phyloP scores from a whole-genome alignment of 2,888 invertebrate genomes.

The Acrocyrtus sp. region DNA sequence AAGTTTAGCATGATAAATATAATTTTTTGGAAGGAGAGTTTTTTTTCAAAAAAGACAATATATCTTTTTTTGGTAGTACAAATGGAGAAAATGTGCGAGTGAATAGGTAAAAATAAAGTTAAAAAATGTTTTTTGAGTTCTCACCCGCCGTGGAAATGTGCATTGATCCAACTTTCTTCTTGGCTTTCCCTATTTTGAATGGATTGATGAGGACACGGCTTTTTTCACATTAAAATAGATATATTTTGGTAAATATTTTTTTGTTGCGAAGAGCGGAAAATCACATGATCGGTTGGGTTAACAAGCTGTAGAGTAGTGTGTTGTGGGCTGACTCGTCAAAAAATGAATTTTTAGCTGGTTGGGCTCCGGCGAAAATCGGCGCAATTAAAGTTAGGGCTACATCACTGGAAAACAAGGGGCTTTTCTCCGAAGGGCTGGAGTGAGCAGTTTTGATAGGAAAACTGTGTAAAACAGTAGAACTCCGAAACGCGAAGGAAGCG shows the following conservation, averaged over 20 bases:
- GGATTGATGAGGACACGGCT: conserved; percentile 54
- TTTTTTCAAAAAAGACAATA: neutral
- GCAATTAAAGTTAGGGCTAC: too few relatives aligned
- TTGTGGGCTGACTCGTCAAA: too few relatives aligned
- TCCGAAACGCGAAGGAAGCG: too few relatives aligned
- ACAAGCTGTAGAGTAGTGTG: too few relatives aligned
- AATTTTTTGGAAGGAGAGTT: neutral
- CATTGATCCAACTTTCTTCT: conserved; percentile 64
- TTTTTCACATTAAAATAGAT: conserved; percentile 51
- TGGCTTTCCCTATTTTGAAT: conserved; percentile 64
- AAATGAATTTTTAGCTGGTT: conserved; percentile 17
- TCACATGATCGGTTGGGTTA: conserved; percentile 40
- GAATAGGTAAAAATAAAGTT: neutral
- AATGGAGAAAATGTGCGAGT: too few relatives aligned
- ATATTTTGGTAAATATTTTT: too few relatives aligned
- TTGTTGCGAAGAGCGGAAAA: conserved; percentile 14
- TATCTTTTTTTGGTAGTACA: neutral
- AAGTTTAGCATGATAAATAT: neutral
- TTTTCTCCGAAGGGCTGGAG: too few relatives aligned
- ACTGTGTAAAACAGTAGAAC: too few relatives aligned
- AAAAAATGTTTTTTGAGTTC: too few relatives aligned
- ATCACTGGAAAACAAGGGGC: too few relatives aligned
- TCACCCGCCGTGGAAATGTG: conserved; percentile 63
- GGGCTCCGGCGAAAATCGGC: too few relatives aligned
- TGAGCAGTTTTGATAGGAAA: too few relatives aligned